A percentile compares a stretch with the other conserved stretches of the same genome.
Conservation (phyloP, 2,113 vertebrate genomes). For the Cephalopterus ornatus region DNA sequence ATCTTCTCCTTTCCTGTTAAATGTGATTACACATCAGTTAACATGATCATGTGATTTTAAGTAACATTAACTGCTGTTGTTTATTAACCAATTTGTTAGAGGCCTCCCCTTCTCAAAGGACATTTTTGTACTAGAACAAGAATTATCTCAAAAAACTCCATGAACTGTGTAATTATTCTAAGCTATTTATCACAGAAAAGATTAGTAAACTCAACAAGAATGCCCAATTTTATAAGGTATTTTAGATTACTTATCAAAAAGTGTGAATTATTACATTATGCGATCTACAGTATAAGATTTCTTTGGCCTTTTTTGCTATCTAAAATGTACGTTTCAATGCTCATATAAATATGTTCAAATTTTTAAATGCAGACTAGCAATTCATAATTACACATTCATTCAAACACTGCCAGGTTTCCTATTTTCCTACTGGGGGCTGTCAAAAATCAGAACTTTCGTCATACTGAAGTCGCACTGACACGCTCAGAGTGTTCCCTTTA, state of each 20-base stretch:
- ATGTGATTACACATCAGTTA: neutral
- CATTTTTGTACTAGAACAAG: neutral
- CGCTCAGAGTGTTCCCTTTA: neutral
- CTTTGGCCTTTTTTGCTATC: conserved; percentile 26
- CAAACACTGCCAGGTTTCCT: neutral
- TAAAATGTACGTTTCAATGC: neutral
- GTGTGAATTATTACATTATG: neutral
- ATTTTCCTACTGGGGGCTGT: neutral
- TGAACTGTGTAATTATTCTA: neutral
- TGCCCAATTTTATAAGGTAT: neutral
- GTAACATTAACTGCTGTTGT: neutral
- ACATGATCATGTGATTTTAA: neutral
- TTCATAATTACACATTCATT: neutral
- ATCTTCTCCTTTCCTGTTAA: neutral
- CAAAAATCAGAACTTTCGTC: neutral
- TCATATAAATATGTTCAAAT: neutral
- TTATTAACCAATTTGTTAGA: neutral
- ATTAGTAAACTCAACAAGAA: neutral
- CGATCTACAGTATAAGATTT: neutral
- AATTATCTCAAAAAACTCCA: neutral
- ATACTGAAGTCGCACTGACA: neutral
- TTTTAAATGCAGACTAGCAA: conserved; percentile 31
- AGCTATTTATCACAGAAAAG: neutral
- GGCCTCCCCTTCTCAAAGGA: neutral
- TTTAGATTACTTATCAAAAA: neutral